These are phyloP conservation scores for Coregonus sp. DNA, from an alignment of 2,797 vertebrate genomes.

Conservation along the genomic window DNA sequence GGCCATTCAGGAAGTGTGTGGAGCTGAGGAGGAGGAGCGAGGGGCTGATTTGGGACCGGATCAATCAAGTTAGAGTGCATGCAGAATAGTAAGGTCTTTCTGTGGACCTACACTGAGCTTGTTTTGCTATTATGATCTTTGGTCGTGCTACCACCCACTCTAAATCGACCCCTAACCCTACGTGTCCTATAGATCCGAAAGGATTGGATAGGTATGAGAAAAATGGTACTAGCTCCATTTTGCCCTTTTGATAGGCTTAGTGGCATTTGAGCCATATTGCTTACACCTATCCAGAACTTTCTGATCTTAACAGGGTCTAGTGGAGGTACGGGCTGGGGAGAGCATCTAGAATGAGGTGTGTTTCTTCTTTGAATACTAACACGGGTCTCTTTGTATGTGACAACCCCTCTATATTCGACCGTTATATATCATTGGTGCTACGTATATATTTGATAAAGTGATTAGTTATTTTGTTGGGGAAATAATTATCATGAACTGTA, in stretches of 20 bases:
- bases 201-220: background rate
- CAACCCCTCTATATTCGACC: slow-evolving; percentile 84
- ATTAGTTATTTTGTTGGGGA: slow-evolving; percentile 88
- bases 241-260: slow-evolving; percentile 8
- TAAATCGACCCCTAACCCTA: slow-evolving; percentile 8
- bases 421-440: slow-evolving; percentile 97
- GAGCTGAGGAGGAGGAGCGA: too few species aligned
- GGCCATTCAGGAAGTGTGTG: too few species aligned
- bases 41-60: too few species aligned
- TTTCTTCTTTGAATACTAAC: slow-evolving; percentile 86
- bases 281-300: slow-evolving; percentile 11
- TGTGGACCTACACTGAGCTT: slow-evolving; percentile 51
- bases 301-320: background rate
- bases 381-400: slow-evolving; percentile 96
- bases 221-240: background rate
- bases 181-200: slow-evolving; percentile 10
- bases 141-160: slow-evolving; percentile 55
- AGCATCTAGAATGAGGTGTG: slow-evolving; percentile 19
- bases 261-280: slow-evolving; percentile 3
- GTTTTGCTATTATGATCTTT: slow-evolving; percentile 47
- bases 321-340: slow-evolving; percentile 9
- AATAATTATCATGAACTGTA: slow-evolving; percentile 88
- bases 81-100: slow-evolving; percentile 55
- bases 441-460: slow-evolving; percentile 83
- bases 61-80: slow-evolving; percentile 57